Evolutionary conservation across 2,113 vertebrate genomes (phyloP), one percentile per base, ranked within the genome.

Genomic region (Calypte anna): DNA sequence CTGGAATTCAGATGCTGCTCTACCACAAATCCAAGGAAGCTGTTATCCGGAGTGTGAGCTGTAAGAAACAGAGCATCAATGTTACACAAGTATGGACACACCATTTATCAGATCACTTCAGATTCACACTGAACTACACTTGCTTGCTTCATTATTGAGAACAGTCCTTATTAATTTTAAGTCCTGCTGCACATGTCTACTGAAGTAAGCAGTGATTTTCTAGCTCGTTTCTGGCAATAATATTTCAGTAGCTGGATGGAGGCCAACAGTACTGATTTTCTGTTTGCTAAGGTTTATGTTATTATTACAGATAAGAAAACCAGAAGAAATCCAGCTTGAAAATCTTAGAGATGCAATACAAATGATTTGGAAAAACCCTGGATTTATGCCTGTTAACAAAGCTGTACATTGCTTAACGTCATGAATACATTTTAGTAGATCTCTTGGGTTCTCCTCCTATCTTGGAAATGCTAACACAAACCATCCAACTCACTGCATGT

Each of bases 31-130:
- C 99, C 99, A 96, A 99, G 98, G 96, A 99, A 99, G 75, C 99
- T 99, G 98, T 99, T 99, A 97, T 99, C 99, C 3, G 99, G 99
- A 11, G 99, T 99, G 96, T 99, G 99, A 97, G 99, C 99, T 99
- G 98, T 14, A 83, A 77, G 69, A 70, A 84, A 93, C 16, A 25
- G 43, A 96, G 68, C 33, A 95, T 13, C 82, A 87, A 79, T 50
- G 20, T 30, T 68, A 38, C 36, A 79, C 28, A 19, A 53, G 31
- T 13, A 3, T 38, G 31, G 91, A 70, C 15, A 21, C 13, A 74
- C 20, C 77, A 86, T 50, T 57, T 48, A 82, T 48, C 30, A 93
- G 25, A 74, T 73, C 59, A 62, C 33, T 63, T 76, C 38, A 40
- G 25, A 57, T 62, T 57, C 46, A 75, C 25, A 82, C 28, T n/a